Evolutionary conservation across 1,140 invertebrate genomes (phyloP).

Genomic region (Leptopilina clavipes): DNA sequence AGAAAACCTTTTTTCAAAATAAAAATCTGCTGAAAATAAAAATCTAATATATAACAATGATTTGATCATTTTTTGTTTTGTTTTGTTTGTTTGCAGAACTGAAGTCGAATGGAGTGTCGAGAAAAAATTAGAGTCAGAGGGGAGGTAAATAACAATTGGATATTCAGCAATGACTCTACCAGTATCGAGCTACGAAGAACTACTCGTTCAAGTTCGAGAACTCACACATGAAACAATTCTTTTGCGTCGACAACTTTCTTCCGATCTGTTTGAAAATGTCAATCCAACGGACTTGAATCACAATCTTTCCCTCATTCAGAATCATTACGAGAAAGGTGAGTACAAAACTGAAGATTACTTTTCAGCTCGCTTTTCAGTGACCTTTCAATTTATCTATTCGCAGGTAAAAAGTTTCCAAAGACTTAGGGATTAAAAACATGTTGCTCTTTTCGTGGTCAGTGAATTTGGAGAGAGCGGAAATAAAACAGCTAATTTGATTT

Average conservation of each 20-base stretch:
- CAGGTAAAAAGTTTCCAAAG: background rate
- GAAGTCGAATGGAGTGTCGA: slow-evolving; percentile 55
- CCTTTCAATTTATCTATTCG: no score
- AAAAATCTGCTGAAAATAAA: no score
- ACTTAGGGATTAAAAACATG: no score
- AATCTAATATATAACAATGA: no score
- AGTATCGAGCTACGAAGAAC: slow-evolving; percentile 75
- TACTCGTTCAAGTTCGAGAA: slow-evolving; percentile 74
- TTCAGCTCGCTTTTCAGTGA: no score
- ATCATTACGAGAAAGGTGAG: slow-evolving; percentile 65
- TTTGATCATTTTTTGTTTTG: background rate
- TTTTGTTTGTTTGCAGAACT: slow-evolving; percentile 41
- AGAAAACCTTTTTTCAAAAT: no score
- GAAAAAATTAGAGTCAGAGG: slow-evolving; percentile 36
- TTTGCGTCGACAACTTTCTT: slow-evolving; percentile 68
- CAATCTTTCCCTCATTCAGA: slow-evolving; percentile 61
- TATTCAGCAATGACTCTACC: slow-evolving; percentile 73
- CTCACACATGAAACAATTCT: slow-evolving; percentile 75
- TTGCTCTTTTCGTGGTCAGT: background rate
- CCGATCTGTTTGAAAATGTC: slow-evolving; percentile 64
- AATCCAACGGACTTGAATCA: slow-evolving; percentile 66
- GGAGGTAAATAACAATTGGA: slow-evolving; percentile 40
- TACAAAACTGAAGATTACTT: no score
- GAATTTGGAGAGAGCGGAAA: background rate
- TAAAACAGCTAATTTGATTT: background rate